Percentiles rank a stretch among this genome's conserved stretches.
These are phyloP conservation scores for Prenolepis imparis DNA, from an alignment of 2,888 invertebrate species.

Conservation along the genomic window DNA sequence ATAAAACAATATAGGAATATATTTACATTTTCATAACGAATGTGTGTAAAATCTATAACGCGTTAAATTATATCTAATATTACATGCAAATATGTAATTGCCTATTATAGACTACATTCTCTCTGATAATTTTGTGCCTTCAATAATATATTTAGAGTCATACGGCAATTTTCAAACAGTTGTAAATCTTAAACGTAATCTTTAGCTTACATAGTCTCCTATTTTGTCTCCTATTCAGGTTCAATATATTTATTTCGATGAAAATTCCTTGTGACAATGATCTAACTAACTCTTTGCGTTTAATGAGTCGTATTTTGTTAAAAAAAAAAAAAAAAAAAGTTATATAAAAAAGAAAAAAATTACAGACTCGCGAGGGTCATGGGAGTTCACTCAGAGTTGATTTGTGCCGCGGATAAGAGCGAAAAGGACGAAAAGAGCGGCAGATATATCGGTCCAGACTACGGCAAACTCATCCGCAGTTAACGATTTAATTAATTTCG, in stretches of 20 bases:
- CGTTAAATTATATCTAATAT: too few species aligned
- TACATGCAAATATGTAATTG: background rate
- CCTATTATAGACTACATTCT: background rate
- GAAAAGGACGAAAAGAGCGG: conserved; percentile 44
- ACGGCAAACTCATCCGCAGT: conserved; percentile 69
- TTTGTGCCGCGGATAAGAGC: conserved; percentile 13
- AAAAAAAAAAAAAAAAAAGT: conserved; percentile 27
- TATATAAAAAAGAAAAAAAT: conserved; percentile 27
- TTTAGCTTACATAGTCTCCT: background rate
- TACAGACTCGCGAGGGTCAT: background rate
- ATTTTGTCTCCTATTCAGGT: background rate
- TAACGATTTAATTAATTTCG: conserved; percentile 84
- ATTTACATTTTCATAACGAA: background rate
- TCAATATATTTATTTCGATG: background rate
- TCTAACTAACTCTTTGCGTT: conserved; percentile 24
- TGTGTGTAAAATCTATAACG: background rate
- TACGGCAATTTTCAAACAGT: background rate
- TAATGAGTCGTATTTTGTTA: conserved; percentile 36
- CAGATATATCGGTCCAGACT: conserved; percentile 57
- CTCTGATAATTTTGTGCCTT: background rate
- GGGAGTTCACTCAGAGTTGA: conserved; percentile 6
- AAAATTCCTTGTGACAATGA: conserved; percentile 18
- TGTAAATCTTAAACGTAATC: conserved; percentile 6
- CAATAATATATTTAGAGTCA: background rate
- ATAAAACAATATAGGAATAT: background rate